Evolutionary conservation across 2,797 vertebrate genomes (phyloP).

Genomic region (Urosaurus nigricauda): DNA sequence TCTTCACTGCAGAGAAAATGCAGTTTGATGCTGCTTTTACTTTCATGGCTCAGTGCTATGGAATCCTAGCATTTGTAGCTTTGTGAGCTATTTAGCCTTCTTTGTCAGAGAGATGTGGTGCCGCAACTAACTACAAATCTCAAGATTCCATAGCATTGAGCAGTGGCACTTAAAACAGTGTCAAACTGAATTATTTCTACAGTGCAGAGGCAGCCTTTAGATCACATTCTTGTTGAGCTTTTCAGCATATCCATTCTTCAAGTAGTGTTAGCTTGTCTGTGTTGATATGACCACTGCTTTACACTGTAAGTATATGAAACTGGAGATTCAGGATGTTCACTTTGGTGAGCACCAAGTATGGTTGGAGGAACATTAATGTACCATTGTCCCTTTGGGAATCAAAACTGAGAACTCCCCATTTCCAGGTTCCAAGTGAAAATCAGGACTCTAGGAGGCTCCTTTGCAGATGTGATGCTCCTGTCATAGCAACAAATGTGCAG

Average conservation of each 20-base stretch:
- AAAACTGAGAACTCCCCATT: neutral
- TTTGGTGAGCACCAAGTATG: neutral
- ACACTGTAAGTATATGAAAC: neutral
- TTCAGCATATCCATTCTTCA: neutral
- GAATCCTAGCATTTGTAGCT: no score
- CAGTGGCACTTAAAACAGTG: no score
- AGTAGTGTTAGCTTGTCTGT: neutral
- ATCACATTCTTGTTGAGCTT: neutral
- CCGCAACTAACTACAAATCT: no score
- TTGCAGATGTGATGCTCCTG: neutral
- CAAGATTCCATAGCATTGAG: no score
- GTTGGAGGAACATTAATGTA: neutral
- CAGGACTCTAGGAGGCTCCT: neutral
- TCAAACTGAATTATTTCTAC: no score
- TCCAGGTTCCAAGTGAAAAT: neutral
- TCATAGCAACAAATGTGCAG: neutral
- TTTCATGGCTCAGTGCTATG: no score
- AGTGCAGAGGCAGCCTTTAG: neutral
- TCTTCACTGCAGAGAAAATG: no score
- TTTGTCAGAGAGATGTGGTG: no score
- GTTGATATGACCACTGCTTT: neutral
- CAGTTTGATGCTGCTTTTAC: no score
- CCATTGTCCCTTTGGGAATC: neutral
- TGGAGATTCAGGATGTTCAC: neutral
- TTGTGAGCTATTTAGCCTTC: no score